Percentiles rank a stretch among this genome's conserved stretches.
Conservation (phyloP, 2,888 invertebrate genomes). For the Copidosoma aretas region DNA sequence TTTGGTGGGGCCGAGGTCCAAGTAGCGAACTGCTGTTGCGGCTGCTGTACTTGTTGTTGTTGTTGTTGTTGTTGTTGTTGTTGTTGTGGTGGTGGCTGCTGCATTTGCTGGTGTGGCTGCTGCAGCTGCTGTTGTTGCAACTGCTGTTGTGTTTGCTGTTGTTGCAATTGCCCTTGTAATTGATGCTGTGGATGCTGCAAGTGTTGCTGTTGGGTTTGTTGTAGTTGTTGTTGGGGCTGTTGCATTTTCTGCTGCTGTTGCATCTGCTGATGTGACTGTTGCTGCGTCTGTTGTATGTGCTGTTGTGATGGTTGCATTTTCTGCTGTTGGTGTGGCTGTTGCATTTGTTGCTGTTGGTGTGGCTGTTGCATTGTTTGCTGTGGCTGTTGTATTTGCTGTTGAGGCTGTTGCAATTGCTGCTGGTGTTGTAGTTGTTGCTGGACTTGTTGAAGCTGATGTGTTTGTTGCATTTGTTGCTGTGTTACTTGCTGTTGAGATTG, state of each 20-base stretch:
- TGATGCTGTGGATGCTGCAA: neutral
- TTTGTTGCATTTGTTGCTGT: conserved; percentile 8
- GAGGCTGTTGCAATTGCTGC: conserved; percentile 34
- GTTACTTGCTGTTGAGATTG: conserved; percentile 51
- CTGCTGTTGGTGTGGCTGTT: neutral
- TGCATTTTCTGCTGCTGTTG: conserved; percentile 4
- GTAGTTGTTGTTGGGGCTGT: conserved; percentile 6
- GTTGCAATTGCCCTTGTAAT: neutral
- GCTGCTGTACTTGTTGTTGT: conserved; percentile 33
- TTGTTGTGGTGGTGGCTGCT: conserved; percentile 43
- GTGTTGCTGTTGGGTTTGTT: conserved; percentile 6
- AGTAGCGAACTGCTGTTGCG: conserved; percentile 31
- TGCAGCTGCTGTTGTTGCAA: conserved; percentile 29
- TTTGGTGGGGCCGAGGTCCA: conserved; percentile 39
- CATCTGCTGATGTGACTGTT: conserved; percentile 7
- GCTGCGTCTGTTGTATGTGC: conserved; percentile 18
- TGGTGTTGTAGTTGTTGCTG: conserved; percentile 29
- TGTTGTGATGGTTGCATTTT: conserved; percentile 8
- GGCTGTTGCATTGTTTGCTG: conserved; percentile 12
- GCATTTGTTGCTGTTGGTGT: conserved; percentile 2
- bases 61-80: conserved; percentile 37
- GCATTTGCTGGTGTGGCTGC: conserved; percentile 39
- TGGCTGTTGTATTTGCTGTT: conserved; percentile 45
- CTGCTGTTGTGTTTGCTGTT: conserved; percentile 26
- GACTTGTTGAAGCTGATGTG: conserved; percentile 42